Conservation (phyloP, 1,140 invertebrate genomes). For the Ridgeia piscesae region DNA sequence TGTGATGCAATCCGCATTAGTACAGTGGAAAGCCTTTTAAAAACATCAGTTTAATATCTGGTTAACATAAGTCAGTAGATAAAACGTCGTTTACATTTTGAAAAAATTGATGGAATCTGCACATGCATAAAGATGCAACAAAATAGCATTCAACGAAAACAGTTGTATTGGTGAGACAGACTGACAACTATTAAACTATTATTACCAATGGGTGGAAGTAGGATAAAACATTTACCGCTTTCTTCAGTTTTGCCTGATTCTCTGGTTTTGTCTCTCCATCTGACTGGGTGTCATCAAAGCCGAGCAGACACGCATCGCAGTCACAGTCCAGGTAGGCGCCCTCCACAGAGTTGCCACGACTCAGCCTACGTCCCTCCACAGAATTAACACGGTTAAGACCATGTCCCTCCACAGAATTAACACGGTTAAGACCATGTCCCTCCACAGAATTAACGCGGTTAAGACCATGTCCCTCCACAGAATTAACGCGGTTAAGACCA, state of each 20-base stretch:
- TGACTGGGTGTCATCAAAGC: slow-evolving; percentile 10
- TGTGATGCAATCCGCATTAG: background rate
- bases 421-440: background rate
- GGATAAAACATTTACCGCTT: background rate
- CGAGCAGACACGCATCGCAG: slow-evolving; percentile 15
- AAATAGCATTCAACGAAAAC: background rate
- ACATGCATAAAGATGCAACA: background rate
- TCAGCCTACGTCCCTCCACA: background rate
- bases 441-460: background rate
- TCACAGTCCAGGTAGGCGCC: background rate
- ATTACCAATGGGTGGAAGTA: background rate
- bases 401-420: background rate
- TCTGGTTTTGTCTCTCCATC: background rate
- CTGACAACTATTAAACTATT: background rate
- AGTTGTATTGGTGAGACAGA: background rate
- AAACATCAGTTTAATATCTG: background rate
- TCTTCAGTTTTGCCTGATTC: background rate
- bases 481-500: background rate
- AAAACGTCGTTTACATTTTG: background rate
- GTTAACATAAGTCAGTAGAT: background rate
- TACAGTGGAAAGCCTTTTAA: background rate
- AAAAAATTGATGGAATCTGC: background rate
- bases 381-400: background rate
- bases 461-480: background rate
- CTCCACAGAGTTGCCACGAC: background rate